These are phyloP conservation scores for Thripadectes ignobilis DNA, from an alignment of 2,797 vertebrate species.

Conservation along the genomic window DNA sequence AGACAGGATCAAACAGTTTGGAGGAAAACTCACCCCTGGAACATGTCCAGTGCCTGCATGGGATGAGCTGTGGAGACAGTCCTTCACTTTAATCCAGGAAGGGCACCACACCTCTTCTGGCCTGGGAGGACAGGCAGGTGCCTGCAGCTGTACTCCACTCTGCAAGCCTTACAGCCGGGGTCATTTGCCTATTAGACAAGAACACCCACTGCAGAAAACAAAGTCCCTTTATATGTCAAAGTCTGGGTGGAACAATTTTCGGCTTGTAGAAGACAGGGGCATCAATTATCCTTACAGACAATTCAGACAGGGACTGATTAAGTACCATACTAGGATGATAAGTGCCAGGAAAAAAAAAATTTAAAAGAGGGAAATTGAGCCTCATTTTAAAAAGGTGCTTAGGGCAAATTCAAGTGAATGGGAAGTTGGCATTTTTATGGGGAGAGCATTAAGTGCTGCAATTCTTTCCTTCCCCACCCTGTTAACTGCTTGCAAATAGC, in stretches of 20 bases:
- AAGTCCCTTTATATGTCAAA: slow-evolving; percentile 35
- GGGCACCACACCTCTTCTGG: slow-evolving; percentile 6
- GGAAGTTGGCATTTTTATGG: background rate
- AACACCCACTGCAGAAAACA: slow-evolving; percentile 12
- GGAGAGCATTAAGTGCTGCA: background rate
- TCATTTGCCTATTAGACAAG: slow-evolving; percentile 21
- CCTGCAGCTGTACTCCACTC: background rate
- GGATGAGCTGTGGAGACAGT: background rate
- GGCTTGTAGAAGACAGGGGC: background rate
- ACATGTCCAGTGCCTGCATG: background rate
- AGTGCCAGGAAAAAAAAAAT: background rate
- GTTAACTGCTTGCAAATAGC: background rate
- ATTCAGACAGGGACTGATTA: slow-evolving; percentile 23
- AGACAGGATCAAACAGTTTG: background rate
- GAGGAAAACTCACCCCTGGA: background rate
- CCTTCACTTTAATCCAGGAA: background rate
- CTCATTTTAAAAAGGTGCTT: background rate
- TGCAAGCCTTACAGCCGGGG: background rate
- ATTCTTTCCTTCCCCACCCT: background rate
- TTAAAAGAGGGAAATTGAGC: background rate
- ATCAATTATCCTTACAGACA: background rate
- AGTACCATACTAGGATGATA: background rate
- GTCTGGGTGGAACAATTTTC: background rate
- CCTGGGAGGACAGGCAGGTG: background rate
- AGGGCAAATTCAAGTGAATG: background rate